A percentile compares a stretch with the other conserved stretches of the same genome.
These are phyloP conservation scores for Catonia carolina DNA, from an alignment of 2,888 invertebrate species.

Conservation along the genomic window DNA sequence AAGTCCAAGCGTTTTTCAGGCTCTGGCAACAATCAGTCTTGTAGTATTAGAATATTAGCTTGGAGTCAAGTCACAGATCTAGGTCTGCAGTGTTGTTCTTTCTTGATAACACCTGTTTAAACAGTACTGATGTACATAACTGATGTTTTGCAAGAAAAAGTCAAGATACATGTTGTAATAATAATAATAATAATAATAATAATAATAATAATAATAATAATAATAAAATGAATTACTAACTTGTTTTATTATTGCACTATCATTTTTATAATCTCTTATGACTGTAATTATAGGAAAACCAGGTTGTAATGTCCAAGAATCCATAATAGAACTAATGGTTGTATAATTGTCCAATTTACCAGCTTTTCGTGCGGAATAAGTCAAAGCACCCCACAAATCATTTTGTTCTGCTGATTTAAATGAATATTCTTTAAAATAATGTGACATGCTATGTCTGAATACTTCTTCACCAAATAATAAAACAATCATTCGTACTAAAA, in stretches of 20 bases:
- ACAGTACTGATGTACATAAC: no score
- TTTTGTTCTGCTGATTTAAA: slow-evolving; percentile 22
- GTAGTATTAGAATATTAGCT: no score
- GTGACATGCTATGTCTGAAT: slow-evolving; percentile 58
- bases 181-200: background rate
- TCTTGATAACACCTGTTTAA: no score
- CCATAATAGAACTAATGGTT: slow-evolving; percentile 69
- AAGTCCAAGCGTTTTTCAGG: no score
- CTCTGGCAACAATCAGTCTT: no score
- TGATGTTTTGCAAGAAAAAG: no score
- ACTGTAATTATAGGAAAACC: slow-evolving; percentile 73
- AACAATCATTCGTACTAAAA: no score
- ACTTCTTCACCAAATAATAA: no score
- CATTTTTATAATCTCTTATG: slow-evolving; percentile 49
- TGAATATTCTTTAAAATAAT: slow-evolving; percentile 51
- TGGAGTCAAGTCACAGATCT: no score
- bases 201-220: background rate
- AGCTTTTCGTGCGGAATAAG: slow-evolving; percentile 49
- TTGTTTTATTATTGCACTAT: slow-evolving; percentile 51
- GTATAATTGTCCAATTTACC: slow-evolving; percentile 44
- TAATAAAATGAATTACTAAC: slow-evolving; percentile 1
- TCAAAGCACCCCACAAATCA: slow-evolving; percentile 39
- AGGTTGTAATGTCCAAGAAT: slow-evolving; percentile 79
- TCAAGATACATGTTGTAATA: no score
- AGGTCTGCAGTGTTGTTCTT: no score